phyloP scores from a whole-genome alignment of 1,140 invertebrate species.

The Hyphantria cunea region DNA sequence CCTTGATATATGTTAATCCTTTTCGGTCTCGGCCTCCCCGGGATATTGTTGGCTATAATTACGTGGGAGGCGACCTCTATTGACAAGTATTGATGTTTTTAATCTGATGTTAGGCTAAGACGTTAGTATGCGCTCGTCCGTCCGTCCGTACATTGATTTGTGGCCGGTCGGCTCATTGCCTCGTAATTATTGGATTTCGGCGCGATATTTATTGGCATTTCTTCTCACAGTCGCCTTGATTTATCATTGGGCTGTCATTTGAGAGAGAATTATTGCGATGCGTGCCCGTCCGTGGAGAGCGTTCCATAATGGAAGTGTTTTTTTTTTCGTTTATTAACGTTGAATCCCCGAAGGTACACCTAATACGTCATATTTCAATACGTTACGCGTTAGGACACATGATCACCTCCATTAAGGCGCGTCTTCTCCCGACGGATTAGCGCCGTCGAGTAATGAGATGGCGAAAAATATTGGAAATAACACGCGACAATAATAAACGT shows the following conservation, averaged over 20 bases:
- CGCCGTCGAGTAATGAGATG: slow-evolving; percentile 73
- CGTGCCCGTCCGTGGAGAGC: slow-evolving; percentile 38
- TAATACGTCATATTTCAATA: slow-evolving; percentile 76
- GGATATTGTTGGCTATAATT: slow-evolving; percentile 78
- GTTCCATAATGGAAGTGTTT: slow-evolving; percentile 41
- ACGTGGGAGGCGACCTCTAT: slow-evolving; percentile 76
- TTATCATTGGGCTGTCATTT: slow-evolving; percentile 62
- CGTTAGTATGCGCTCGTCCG: slow-evolving; percentile 73
- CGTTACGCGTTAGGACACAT: slow-evolving; percentile 70
- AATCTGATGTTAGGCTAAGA: slow-evolving; percentile 79
- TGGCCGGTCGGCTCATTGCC: slow-evolving; percentile 69
- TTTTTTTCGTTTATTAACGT: slow-evolving; percentile 60
- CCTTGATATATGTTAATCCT: slow-evolving; percentile 77
- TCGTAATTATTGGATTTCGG: slow-evolving; percentile 79
- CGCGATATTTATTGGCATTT: slow-evolving; percentile 74
- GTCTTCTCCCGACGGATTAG: slow-evolving; percentile 74
- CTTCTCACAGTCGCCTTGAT: slow-evolving; percentile 64
- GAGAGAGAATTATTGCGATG: slow-evolving; percentile 52
- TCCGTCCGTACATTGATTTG: slow-evolving; percentile 65
- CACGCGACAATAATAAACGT: slow-evolving; percentile 67
- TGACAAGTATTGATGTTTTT: slow-evolving; percentile 80
- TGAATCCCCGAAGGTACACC: slow-evolving; percentile 57
- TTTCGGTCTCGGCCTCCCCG: slow-evolving; percentile 61
- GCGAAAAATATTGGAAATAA: slow-evolving; percentile 73
- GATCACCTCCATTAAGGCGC: slow-evolving; percentile 73